Base-by-base conservation (phyloP, 2,113 vertebrate species). In the Zootoca vivipara region DNA sequence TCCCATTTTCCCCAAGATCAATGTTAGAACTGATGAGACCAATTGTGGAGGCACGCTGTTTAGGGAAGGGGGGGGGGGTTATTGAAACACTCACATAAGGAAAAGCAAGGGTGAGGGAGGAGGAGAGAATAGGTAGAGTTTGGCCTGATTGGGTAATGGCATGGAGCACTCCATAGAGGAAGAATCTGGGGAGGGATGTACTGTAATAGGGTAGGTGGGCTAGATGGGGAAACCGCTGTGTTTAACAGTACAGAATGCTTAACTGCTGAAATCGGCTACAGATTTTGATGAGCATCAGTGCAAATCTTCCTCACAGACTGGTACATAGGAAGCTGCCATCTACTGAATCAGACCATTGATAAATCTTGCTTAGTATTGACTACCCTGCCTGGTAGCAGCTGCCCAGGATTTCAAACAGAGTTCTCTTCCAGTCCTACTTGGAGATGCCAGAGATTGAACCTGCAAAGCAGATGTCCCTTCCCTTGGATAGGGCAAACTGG, bases 291-390 rank as follows among this genome's bases (percentile, higher is more conserved):
- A 33, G 75, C 67, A 52, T 46, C 1, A 22, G 28, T 1, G 67
- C 0, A 5, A 20, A 1, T 73, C 2, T 1, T 5, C 58, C 58
- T 1, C 7, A 9, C 69, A 38, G 46, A 52, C 46, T 52, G 46
- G 46, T 10, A 52, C 46, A 52, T 52, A 52, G 46, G 46, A 52
- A 52, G 46, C 46, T 52, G 10, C 46, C 46, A 52, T 52, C 9
- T 2, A 52, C 10, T 52, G 46, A 52, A 52, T 52, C 46, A 12
- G 10, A 52, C 46, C 46, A 52, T 52, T 52, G 46, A 52, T 12
- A 52, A 52, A 52, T 10, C 46, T 52, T 52, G 10, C 46, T 52
- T 52, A 52, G 46, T 52, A 2, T 52, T 52, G 46, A 12, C 46
- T 52, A 12, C 46, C 46, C 46, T 52, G 46, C 46, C 46, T 52